Evolutionary conservation across 2,888 invertebrate genomes (phyloP).

Genomic region (Lasioglossum marginatum): DNA sequence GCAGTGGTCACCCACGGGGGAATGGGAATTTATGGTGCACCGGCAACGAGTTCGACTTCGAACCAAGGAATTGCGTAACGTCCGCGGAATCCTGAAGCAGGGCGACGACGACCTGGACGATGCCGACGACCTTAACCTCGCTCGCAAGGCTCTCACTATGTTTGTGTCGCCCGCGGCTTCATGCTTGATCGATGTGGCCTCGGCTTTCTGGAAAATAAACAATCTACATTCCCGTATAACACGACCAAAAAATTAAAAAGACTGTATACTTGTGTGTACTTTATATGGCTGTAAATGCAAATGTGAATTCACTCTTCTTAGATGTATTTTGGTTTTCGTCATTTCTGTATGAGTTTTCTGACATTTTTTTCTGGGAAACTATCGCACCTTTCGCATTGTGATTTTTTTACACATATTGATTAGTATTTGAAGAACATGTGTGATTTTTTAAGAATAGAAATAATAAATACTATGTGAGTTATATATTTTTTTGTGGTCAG

Average conservation of each 20-base stretch:
- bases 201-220: not conserved
- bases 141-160: not conserved
- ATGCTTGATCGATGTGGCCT: not conserved
- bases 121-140: conserved; percentile 51
- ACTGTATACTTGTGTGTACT: not conserved
- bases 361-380: not conserved
- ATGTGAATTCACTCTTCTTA: no score
- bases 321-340: not conserved
- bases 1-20: conserved; percentile 73
- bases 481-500: not conserved
- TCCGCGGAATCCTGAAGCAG: conserved; percentile 70
- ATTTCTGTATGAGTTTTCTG: not conserved
- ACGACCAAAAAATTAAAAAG: not conserved
- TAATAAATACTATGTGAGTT: not conserved
- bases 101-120: conserved; percentile 21
- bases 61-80: conserved; percentile 65
- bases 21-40: conserved; percentile 79
- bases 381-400: not conserved
- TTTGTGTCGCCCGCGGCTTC: not conserved
- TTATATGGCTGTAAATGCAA: not conserved
- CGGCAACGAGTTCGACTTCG: conserved; percentile 52
- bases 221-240: not conserved
- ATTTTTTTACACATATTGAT: not conserved
- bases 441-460: not conserved
- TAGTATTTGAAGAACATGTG: not conserved